A percentile compares a stretch with the other conserved stretches of the same genome.
phyloP scores from a whole-genome alignment of 2,797 vertebrate species.

The Centropyge bicolor region DNA sequence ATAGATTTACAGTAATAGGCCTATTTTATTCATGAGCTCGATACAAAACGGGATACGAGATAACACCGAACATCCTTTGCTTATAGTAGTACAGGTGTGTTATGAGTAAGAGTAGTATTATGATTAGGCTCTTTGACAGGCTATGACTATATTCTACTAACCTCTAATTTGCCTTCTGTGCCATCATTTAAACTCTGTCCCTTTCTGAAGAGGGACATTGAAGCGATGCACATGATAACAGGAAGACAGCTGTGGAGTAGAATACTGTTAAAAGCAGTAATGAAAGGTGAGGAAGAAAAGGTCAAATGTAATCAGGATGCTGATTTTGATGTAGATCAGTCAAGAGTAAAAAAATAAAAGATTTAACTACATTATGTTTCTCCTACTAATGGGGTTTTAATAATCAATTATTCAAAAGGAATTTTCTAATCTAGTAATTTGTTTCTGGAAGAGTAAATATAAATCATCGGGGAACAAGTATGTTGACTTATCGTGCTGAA shows the following conservation, averaged over 20 bases:
- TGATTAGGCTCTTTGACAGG: background rate
- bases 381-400: background rate
- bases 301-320: constrained; percentile 31
- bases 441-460: background rate
- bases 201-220: background rate
- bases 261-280: background rate
- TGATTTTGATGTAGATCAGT: constrained; percentile 21
- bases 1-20: constrained; percentile 5
- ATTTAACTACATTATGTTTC: background rate
- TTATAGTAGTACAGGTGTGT: background rate
- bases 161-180: background rate
- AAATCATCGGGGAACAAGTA: background rate
- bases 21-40: constrained; percentile 7
- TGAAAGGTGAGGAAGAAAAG: background rate
- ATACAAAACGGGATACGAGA: background rate
- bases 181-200: background rate
- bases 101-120: background rate
- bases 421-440: background rate
- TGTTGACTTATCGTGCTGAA: background rate
- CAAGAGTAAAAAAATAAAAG: background rate
- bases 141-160: background rate
- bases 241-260: background rate
- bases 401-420: background rate
- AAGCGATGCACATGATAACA: background rate
- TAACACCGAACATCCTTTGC: background rate